A percentile compares a stretch with the other conserved stretches of the same genome.
phyloP scores from a whole-genome alignment of 1,140 invertebrate species.

The Propsilocerus akamusi region DNA sequence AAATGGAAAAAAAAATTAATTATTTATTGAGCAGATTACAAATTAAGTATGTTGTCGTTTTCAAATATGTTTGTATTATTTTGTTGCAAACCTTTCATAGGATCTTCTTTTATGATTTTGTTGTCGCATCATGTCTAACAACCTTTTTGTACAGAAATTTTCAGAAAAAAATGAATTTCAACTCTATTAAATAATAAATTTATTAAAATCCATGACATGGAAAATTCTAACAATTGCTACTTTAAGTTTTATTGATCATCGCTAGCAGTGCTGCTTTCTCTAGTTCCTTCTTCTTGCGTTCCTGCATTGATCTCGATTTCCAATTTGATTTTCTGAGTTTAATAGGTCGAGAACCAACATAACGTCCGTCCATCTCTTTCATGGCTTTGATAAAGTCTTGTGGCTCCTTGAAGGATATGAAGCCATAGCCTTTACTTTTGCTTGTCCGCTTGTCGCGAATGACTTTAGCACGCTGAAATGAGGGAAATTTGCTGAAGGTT shows the following conservation, averaged over 20 bases:
- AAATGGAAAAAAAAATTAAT: too few species aligned
- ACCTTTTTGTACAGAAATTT: too few species aligned
- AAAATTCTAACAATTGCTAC: too few species aligned
- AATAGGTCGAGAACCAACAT: slow-evolving; percentile 79
- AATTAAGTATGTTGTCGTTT: too few species aligned
- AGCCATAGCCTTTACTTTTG: slow-evolving; percentile 97
- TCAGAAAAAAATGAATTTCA: too few species aligned
- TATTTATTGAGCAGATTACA: too few species aligned
- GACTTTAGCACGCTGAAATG: slow-evolving; percentile 89
- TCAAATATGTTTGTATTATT: too few species aligned
- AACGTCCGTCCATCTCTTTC: slow-evolving; percentile 90
- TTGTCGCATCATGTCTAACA: too few species aligned
- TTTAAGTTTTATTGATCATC: slow-evolving; percentile 28
- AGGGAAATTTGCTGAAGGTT: slow-evolving; percentile 89
- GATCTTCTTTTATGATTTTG: too few species aligned
- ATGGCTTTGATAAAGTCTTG: slow-evolving; percentile 95
- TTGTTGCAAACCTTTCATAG: too few species aligned
- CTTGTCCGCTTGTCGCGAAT: slow-evolving; percentile 92
- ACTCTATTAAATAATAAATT: too few species aligned
- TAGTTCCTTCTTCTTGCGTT: slow-evolving; percentile 89
- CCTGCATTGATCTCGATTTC: slow-evolving; percentile 84
- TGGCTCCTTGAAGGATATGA: slow-evolving; percentile 96
- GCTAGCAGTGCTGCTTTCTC: slow-evolving; percentile 65
- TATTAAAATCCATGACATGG: too few species aligned
- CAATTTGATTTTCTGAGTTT: slow-evolving; percentile 93